phyloP scores from a whole-genome alignment of 2,113 vertebrate species.

The Aldabrachelys gigantea region DNA sequence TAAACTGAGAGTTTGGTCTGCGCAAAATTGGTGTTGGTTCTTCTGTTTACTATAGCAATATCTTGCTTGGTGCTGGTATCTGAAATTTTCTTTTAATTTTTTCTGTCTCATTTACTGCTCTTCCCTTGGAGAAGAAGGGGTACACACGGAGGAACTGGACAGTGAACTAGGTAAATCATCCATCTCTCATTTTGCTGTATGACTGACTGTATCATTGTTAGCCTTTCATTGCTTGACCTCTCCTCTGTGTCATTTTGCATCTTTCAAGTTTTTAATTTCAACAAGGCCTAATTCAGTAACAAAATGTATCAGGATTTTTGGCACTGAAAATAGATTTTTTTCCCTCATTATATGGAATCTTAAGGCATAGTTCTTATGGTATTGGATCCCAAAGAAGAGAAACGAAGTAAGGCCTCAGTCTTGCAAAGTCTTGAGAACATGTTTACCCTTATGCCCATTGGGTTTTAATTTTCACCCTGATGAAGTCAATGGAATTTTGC shows the following conservation, averaged over 20 bases:
- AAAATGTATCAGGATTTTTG: background rate
- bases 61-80: constrained; percentile 80
- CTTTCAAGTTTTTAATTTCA: constrained; percentile 26
- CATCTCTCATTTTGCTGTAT: constrained; percentile 67
- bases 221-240: constrained; percentile 52
- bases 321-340: background rate
- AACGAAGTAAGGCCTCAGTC: background rate
- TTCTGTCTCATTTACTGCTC: constrained; percentile 82
- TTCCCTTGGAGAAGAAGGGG: constrained; percentile 95
- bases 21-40: constrained; percentile 54
- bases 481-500: background rate
- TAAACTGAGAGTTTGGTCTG: constrained; percentile 64
- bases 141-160: constrained; percentile 99
- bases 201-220: constrained; percentile 54
- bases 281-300: constrained; percentile 2
- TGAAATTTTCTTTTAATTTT: constrained; percentile 83
- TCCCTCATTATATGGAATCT: background rate
- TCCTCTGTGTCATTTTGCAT: constrained; percentile 63
- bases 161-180: constrained; percentile 95
- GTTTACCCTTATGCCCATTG: fast-evolving
- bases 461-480: background rate
- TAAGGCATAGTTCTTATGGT: background rate
- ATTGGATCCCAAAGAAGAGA: background rate
- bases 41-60: constrained; percentile 74
- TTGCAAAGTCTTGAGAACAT: background rate